Percentiles rank a stretch among this genome's conserved stretches.
Conservation (phyloP, 1,140 invertebrate species). For the Eumeta japonica region DNA sequence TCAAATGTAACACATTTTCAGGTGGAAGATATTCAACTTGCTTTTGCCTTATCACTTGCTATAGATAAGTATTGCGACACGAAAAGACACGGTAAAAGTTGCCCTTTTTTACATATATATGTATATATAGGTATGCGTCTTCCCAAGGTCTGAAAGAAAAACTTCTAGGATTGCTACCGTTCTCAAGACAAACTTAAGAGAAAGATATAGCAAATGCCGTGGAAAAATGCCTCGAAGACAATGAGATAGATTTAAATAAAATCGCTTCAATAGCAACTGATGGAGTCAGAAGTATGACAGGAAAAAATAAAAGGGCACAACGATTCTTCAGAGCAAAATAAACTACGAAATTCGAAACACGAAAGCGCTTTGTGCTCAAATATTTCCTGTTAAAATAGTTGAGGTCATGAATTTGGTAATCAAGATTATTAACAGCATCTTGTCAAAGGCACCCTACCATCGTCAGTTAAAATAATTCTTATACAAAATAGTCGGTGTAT, state of each 20-base stretch:
- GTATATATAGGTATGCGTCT: slow-evolving; percentile 15
- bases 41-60: slow-evolving; percentile 16
- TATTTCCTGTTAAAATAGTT: slow-evolving; percentile 17
- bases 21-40: slow-evolving; percentile 22
- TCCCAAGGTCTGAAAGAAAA: slow-evolving; percentile 19
- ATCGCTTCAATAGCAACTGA: slow-evolving; percentile 23
- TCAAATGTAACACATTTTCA: slow-evolving; percentile 22
- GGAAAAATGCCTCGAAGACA: slow-evolving; percentile 17
- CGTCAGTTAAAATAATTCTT: slow-evolving; percentile 25
- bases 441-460: slow-evolving; percentile 24
- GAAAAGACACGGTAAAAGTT: slow-evolving; percentile 26
- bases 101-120: slow-evolving; percentile 23
- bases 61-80: slow-evolving; percentile 24
- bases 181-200: slow-evolving; percentile 19
- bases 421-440: slow-evolving; percentile 20
- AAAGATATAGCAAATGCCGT: slow-evolving; percentile 26
- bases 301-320: slow-evolving; percentile 8
- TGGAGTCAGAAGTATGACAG: slow-evolving; percentile 19
- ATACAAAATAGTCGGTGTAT: slow-evolving; percentile 21
- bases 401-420: slow-evolving; percentile 18
- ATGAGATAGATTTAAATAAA: slow-evolving; percentile 23
- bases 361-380: slow-evolving; percentile 17
- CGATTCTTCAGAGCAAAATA: slow-evolving; percentile 21
- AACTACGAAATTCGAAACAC: slow-evolving; percentile 25
- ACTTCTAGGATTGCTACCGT: slow-evolving; percentile 20